Conservation (phyloP, 2,797 vertebrate species). For the Rhinoraja longicauda region DNA sequence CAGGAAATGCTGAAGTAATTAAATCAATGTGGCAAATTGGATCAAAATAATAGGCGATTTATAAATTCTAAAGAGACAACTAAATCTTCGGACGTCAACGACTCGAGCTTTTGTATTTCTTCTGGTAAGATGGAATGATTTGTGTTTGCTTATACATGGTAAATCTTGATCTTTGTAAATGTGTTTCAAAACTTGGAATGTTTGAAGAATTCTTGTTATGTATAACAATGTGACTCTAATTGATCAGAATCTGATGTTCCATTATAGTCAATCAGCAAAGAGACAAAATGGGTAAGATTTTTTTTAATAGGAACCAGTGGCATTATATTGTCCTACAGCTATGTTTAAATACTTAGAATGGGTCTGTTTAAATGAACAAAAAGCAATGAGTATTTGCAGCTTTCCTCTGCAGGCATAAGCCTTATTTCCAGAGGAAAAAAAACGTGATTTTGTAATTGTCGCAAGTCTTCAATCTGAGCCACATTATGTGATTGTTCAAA, state of each 20-base stretch:
- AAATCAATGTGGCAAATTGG: slow-evolving; percentile 36
- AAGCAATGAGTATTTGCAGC: background rate
- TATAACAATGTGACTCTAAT: slow-evolving; percentile 14
- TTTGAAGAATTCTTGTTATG: slow-evolving; percentile 28
- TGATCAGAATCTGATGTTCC: slow-evolving; percentile 19
- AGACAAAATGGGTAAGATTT: background rate
- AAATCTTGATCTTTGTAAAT: slow-evolving; percentile 3
- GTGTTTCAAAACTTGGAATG: slow-evolving; percentile 8
- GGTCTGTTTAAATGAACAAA: background rate
- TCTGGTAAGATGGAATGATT: slow-evolving; percentile 9
- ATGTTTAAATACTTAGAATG: background rate
- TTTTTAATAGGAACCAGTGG: background rate
- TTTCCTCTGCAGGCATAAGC: background rate
- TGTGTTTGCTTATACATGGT: background rate
- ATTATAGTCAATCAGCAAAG: background rate
- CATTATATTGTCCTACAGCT: background rate
- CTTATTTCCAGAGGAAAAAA: background rate
- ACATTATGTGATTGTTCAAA: background rate
- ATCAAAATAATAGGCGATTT: slow-evolving; percentile 25
- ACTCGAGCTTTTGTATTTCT: background rate
- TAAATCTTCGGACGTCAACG: background rate
- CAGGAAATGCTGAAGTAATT: slow-evolving; percentile 36
- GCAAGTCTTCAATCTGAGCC: background rate
- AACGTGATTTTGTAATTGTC: background rate
- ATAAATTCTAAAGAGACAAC: slow-evolving; percentile 23